These are phyloP conservation scores for Taxidea taxus DNA, from an alignment of 2,113 vertebrate species.

Conservation along the genomic window DNA sequence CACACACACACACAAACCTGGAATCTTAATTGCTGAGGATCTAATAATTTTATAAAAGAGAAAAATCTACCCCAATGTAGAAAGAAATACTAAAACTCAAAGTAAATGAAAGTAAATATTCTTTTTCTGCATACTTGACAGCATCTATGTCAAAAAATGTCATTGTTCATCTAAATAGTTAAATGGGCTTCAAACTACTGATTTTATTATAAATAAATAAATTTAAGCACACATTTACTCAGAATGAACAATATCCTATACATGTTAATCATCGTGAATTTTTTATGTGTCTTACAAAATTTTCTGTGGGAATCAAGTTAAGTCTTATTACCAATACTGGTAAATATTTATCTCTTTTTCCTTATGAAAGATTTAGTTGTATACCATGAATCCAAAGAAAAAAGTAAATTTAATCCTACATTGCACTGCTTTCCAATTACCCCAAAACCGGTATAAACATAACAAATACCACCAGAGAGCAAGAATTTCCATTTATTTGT, in stretches of 20 bases:
- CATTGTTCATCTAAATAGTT: not conserved
- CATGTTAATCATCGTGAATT: not conserved
- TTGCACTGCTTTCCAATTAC: not conserved
- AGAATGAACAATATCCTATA: not conserved
- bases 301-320: not conserved
- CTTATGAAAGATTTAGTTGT: not conserved
- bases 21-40: not conserved
- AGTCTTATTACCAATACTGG: not conserved
- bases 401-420: not conserved
- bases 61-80: not conserved
- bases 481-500: not conserved
- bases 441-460: not conserved
- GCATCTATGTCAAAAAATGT: not conserved
- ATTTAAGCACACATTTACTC: not conserved
- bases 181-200: not conserved
- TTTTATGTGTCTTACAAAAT: not conserved
- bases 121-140: not conserved
- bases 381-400: not conserved
- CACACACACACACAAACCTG: not conserved
- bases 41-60: not conserved
- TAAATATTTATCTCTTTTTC: not conserved
- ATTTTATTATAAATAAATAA: not conserved
- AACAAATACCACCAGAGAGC: not conserved
- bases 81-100: conserved; percentile 6
- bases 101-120: not conserved